Evolutionary conservation across 2,888 invertebrate species (phyloP).

Genomic region (Pheosia tremula): DNA sequence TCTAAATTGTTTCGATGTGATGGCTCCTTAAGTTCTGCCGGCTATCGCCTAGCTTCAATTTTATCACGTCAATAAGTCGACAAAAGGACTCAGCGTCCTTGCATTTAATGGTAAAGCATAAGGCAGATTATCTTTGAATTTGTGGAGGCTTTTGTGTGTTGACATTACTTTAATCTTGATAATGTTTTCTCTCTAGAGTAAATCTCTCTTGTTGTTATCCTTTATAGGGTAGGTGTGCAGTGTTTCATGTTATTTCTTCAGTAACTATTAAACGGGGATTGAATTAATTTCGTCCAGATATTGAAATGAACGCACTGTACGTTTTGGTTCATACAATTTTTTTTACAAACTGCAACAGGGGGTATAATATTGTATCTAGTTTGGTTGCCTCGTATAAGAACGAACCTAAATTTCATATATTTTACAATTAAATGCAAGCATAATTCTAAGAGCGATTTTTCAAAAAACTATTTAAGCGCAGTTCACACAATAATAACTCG

Average conservation of each 20-base stretch:
- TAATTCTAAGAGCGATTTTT: slow-evolving; percentile 23
- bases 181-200: slow-evolving; percentile 5
- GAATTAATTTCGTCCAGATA: background rate
- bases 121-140: slow-evolving; percentile 55
- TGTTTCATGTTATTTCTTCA: background rate
- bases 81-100: slow-evolving; percentile 53
- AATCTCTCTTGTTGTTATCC: slow-evolving; percentile 8
- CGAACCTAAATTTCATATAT: no score
- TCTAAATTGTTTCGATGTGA: background rate
- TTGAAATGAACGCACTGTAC: background rate
- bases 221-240: background rate
- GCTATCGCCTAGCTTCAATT: slow-evolving; percentile 44
- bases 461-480: slow-evolving; percentile 38
- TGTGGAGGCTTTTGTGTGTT: slow-evolving; percentile 46
- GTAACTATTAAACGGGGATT: background rate
- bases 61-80: slow-evolving; percentile 67
- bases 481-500: slow-evolving; percentile 44
- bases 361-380: no score
- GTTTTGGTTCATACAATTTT: no score
- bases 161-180: slow-evolving; percentile 27
- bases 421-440: background rate
- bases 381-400: no score
- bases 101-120: slow-evolving; percentile 53
- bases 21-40: slow-evolving; percentile 23
- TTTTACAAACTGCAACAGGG: no score